These are phyloP conservation scores for Nothocercus nigrocapillus DNA, from an alignment of 2,113 vertebrate species.

Conservation along the genomic window DNA sequence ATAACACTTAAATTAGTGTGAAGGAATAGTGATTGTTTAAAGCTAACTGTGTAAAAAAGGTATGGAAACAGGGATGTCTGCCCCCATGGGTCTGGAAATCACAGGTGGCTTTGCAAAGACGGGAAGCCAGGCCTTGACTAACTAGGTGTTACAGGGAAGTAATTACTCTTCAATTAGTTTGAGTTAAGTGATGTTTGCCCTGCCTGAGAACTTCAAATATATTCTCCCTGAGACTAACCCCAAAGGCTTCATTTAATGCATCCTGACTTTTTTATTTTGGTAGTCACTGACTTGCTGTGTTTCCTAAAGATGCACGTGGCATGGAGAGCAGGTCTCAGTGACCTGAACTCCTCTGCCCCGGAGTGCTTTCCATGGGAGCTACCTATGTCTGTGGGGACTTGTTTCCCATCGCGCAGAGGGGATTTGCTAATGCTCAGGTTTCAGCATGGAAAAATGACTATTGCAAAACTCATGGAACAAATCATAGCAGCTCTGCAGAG, in stretches of 20 bases:
- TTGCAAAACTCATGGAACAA: not conserved
- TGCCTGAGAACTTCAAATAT: not conserved
- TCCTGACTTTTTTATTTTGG: not conserved
- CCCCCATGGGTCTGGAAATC: not conserved
- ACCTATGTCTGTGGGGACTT: not conserved
- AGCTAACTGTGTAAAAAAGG: conserved; percentile 39
- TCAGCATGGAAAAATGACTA: not conserved
- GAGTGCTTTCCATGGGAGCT: rapidly evolving
- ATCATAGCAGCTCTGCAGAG: not conserved
- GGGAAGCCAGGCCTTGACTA: not conserved
- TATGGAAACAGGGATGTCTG: conserved; percentile 34
- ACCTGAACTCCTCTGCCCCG: not conserved
- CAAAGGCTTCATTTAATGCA: not conserved
- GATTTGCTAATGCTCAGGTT: not conserved
- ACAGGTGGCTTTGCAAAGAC: not conserved
- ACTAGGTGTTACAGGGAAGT: not conserved
- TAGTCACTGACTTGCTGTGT: not conserved
- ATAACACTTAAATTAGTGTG: conserved; percentile 33
- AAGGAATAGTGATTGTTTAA: conserved; percentile 40
- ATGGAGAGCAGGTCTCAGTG: not conserved
- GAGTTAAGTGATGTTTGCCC: not conserved
- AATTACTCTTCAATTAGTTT: not conserved
- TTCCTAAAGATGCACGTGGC: not conserved
- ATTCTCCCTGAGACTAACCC: not conserved
- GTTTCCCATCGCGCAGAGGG: rapidly evolving